Conservation (phyloP, 2,888 invertebrate genomes). For the Nephrotoma flavescens region DNA sequence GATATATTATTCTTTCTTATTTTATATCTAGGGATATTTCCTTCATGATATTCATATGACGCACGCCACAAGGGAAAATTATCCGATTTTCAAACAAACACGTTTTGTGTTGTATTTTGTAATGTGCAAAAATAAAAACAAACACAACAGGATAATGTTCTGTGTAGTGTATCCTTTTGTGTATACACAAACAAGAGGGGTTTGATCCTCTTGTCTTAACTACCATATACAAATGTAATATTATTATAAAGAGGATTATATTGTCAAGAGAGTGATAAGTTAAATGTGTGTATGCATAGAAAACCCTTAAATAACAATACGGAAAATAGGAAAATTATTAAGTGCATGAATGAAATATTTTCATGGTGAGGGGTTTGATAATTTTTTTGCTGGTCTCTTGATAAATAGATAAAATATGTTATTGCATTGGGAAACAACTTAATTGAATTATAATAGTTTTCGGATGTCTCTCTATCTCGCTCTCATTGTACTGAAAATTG, state of each 20-base stretch:
- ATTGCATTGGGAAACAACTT: neutral
- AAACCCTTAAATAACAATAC: conserved; percentile 1
- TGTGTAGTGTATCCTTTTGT: neutral
- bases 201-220: neutral
- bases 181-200: neutral
- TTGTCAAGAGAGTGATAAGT: conserved; percentile 4
- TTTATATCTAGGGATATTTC: neutral
- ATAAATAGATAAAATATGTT: neutral
- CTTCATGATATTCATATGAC: neutral
- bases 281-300: neutral
- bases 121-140: neutral
- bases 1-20: neutral
- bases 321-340: neutral
- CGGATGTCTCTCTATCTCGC: neutral
- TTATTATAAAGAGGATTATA: neutral
- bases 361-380: neutral
- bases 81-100: neutral
- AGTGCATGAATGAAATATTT: neutral
- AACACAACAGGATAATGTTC: neutral
- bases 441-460: neutral
- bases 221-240: neutral
- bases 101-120: neutral
- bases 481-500: neutral
- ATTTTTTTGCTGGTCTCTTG: neutral
- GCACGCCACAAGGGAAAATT: conserved; percentile 1